phyloP scores from a whole-genome alignment of 2,797 vertebrate genomes.

The Catamblyrhynchus diadema region DNA sequence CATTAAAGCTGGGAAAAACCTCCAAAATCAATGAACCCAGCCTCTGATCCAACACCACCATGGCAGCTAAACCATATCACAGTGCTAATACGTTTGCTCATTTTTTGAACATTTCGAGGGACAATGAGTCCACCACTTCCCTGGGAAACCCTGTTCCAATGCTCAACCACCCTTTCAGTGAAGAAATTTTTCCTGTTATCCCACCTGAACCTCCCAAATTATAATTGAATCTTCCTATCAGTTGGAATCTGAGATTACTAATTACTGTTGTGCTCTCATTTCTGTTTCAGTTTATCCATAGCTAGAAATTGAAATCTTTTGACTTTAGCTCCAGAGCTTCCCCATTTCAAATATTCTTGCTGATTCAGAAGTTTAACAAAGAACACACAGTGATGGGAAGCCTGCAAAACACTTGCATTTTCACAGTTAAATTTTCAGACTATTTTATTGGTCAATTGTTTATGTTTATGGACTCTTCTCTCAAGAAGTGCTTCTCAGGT shows the following conservation, averaged over 20 bases:
- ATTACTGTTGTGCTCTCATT: not conserved
- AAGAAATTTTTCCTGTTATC: not conserved
- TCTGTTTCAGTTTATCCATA: not conserved
- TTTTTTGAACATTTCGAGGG: not conserved
- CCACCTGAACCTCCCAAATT: not conserved
- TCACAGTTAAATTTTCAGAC: not conserved
- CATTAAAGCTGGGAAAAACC: not conserved
- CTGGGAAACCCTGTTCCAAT: not conserved
- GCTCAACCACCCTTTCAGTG: not conserved
- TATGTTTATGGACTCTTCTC: not conserved
- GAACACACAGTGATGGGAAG: not conserved
- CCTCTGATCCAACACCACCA: not conserved
- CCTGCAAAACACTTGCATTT: not conserved
- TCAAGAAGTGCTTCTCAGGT: not conserved
- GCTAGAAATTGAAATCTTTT: not conserved
- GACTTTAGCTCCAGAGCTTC: not conserved
- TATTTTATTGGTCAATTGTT: not conserved
- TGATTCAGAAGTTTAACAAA: not conserved
- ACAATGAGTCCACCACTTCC: not conserved
- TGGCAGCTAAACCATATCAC: not conserved
- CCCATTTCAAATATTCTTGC: not conserved
- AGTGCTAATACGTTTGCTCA: not conserved
- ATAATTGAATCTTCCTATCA: not conserved
- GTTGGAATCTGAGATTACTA: not conserved
- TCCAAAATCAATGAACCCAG: not conserved